Base-by-base conservation (phyloP, 2,888 invertebrate genomes). In the Nymphalis c-album region DNA sequence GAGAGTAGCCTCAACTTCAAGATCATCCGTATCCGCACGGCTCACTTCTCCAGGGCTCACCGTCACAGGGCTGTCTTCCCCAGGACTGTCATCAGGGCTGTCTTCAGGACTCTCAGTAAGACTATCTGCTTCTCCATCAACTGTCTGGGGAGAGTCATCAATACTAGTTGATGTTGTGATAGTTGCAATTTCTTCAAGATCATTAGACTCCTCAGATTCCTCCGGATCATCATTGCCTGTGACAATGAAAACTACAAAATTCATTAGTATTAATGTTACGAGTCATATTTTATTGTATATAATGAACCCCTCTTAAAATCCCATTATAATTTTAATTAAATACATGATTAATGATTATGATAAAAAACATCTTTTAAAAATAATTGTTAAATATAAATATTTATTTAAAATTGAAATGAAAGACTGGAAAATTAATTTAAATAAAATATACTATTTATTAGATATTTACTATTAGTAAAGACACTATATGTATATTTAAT, bases 171-270 rank as follows among this genome's bases (percentile, higher is more conserved):
- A 31, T 3, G 50, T 50, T 7, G 71, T 62, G 16, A 69, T 63
- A 17, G 69, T 67, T 0, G 69, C 63, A 18, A 71, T 63, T n/a
- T 69, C 68, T 16, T 72, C 72, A 4, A 71, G 69, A 18, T 69
- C 73, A 2, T 71, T 69, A 8, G 73, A 73, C 17, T 73, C 73
- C 48, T 73, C 73, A 1, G 73, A 71, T 47, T 73, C 72, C 18
- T 69, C 69, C 1, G 46, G 64, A 10, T 73, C 73, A 10, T 73
- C 73, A 53, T 68, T 71, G 20, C 66, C 64, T 18, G 71, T 68
- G 20, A 71, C 71, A n/a, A 71, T 71, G 47, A 71, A 71, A 48
- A 71, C 71, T 69, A 40, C 8, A 69, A 64, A 18, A 57, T 6
- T 46, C 8, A 40, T 45, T 55, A 55, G 53, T 31, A 55, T 55